Percentiles rank a stretch among this genome's conserved stretches.
Conservation (phyloP, 2,888 invertebrate genomes). For the Stictocephala bisonia region DNA sequence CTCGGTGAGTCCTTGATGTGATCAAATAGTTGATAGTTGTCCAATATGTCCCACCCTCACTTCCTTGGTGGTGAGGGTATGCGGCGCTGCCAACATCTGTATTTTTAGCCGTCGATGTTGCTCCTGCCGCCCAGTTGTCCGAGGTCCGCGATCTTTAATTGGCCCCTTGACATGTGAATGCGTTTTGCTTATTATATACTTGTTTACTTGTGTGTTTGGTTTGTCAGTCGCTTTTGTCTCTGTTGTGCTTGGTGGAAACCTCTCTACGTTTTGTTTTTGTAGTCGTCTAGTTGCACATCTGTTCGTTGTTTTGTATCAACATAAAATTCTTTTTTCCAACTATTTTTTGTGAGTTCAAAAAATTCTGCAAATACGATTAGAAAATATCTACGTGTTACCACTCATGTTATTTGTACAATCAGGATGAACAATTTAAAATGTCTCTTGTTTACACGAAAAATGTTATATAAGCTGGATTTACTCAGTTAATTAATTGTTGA, state of each 20-base stretch:
- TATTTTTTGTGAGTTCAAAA: no score
- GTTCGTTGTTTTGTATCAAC: background rate
- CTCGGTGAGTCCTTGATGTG: conserved; percentile 80
- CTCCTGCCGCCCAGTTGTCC: background rate
- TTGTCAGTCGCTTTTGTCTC: no score
- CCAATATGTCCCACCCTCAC: no score
- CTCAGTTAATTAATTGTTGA: no score
- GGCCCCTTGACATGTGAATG: conserved; percentile 26
- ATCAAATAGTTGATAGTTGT: no score
- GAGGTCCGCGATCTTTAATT: conserved; percentile 12
- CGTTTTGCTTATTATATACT: conserved; percentile 27
- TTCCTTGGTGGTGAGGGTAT: background rate
- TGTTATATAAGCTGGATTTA: no score
- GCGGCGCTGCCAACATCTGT: conserved; percentile 5
- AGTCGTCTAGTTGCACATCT: background rate
- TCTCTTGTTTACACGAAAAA: no score
- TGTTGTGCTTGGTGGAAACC: background rate
- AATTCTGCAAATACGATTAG: no score
- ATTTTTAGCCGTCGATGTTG: background rate
- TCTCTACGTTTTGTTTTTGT: background rate
- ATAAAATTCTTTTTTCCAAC: background rate
- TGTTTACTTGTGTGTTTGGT: no score
- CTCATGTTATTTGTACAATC: no score
- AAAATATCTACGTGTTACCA: no score
- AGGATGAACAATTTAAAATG: no score